Base-by-base conservation (phyloP, 2,797 vertebrate genomes). In the Notoglanidium macrostoma region DNA sequence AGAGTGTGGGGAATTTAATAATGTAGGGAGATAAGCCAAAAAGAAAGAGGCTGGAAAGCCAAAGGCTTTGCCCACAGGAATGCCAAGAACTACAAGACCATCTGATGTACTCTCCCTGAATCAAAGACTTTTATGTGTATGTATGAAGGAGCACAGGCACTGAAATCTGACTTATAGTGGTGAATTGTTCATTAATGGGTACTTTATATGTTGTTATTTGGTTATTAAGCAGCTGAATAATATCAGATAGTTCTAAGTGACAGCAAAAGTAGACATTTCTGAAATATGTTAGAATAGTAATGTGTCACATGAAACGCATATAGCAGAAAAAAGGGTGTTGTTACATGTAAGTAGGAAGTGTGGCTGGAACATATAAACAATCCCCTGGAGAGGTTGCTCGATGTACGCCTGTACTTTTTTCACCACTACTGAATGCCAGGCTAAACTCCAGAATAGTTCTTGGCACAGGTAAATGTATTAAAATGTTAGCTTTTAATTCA, bases 1-100 rank as follows among this genome's bases (percentile, higher is more conserved):
- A 68, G 86, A 88, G 77, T 80, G 74, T 77, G 83, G 85, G 89
- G 91, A 92, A 90, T 92, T 90, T 92, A 92, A 91, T 92, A 90
- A 91, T 87, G 89, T 87, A 81, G 74, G 83, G 81, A 81, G 87
- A 55, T 89, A 88, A 89, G 46, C 85, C 68, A 86, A 72, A 85
- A 85, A 73, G 59, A 79, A 89, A 44, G 51, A n/a, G 78, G 55
- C 35, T 86, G 68, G 86, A 88, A 92, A 92, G 88, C 88, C 88
- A 84, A 92, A 89, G 89, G 92, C 89, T 86, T 87, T 72, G 68
- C 29, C 90, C 86, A 83, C 83, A 89, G 81, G 86, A 91, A 90
- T 86, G 84, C 83, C 57, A 63, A n/a, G 80, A 88, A 68, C 77
- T 76, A 68, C 86, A 46, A 70, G 83, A 74, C 63, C 85, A 84